phyloP scores from a whole-genome alignment of 2,113 vertebrate species.

The Ceratotherium simum region DNA sequence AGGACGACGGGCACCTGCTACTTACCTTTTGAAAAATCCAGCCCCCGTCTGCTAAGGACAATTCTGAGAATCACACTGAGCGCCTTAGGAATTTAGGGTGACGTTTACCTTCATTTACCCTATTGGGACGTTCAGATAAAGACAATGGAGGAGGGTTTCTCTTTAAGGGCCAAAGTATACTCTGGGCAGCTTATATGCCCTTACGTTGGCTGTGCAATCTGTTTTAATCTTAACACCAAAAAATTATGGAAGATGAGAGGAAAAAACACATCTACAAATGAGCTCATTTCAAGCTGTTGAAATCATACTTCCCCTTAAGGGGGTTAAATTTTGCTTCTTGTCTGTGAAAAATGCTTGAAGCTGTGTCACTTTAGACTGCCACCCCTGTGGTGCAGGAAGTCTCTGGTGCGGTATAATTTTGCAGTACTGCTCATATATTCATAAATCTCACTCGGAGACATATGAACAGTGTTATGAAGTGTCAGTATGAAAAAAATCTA shows the following conservation, averaged over 20 bases:
- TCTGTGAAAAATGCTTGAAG: conserved; percentile 94
- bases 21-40: conserved; percentile 80
- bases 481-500: conserved; percentile 68
- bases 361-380: conserved; percentile 92
- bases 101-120: neutral
- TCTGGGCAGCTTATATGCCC: conserved; percentile 22
- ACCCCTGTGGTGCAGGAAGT: conserved; percentile 91
- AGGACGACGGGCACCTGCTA: conserved; percentile 28
- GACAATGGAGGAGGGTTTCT: conserved; percentile 60
- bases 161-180: conserved; percentile 64
- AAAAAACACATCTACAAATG: conserved; percentile 80
- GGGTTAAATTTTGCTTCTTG: conserved; percentile 89
- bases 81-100: neutral
- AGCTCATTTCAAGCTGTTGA: conserved; percentile 86
- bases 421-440: conserved; percentile 86
- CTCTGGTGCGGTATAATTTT: conserved; percentile 90
- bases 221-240: conserved; percentile 82
- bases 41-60: neutral
- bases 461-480: conserved; percentile 83
- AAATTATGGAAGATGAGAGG: conserved; percentile 76
- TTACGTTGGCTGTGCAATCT: conserved; percentile 61
- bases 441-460: conserved; percentile 83
- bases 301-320: conserved; percentile 85
- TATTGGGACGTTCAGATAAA: neutral
- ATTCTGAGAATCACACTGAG: conserved; percentile 14